Percentiles rank a stretch among this genome's conserved stretches.
These are phyloP conservation scores for Empidonax alnorum DNA, from an alignment of 2,113 vertebrate genomes.

Conservation along the genomic window DNA sequence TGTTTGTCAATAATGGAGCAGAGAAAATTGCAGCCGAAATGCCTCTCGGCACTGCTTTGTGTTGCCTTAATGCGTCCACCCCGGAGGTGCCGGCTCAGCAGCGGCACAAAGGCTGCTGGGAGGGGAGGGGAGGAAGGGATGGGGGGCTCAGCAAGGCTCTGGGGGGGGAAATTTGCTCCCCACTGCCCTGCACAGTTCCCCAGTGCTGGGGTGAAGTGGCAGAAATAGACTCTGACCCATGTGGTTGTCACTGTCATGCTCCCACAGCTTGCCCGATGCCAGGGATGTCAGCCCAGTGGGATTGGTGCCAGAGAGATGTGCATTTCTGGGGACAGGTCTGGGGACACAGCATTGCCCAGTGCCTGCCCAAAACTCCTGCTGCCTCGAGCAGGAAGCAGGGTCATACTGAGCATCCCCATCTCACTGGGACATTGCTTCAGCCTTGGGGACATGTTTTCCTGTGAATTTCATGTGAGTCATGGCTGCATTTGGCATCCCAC, in stretches of 20 bases:
- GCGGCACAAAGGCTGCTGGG: constrained; percentile 6
- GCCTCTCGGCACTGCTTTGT: constrained; percentile 63
- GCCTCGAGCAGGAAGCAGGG: neutral
- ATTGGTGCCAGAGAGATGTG: neutral
- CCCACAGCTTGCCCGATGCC: neutral
- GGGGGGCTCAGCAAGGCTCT: neutral
- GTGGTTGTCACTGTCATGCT: accelerated
- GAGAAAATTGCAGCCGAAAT: constrained; percentile 65
- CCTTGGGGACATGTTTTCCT: neutral
- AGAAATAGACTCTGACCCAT: neutral
- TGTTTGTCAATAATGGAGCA: constrained; percentile 72
- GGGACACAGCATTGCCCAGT: neutral
- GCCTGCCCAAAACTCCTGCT: neutral
- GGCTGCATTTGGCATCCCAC: accelerated
- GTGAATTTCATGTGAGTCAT: neutral
- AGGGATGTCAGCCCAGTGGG: neutral
- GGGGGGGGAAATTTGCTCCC: neutral
- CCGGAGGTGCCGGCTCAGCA: neutral
- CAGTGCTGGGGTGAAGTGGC: accelerated
- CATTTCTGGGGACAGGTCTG: neutral
- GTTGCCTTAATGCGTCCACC: constrained; percentile 24
- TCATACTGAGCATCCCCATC: neutral
- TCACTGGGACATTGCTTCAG: accelerated
- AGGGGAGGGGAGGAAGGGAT: neutral
- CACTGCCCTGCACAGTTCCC: neutral